Evolutionary conservation across 2,888 invertebrate genomes (phyloP).

Genomic region (Cetonia aurata): DNA sequence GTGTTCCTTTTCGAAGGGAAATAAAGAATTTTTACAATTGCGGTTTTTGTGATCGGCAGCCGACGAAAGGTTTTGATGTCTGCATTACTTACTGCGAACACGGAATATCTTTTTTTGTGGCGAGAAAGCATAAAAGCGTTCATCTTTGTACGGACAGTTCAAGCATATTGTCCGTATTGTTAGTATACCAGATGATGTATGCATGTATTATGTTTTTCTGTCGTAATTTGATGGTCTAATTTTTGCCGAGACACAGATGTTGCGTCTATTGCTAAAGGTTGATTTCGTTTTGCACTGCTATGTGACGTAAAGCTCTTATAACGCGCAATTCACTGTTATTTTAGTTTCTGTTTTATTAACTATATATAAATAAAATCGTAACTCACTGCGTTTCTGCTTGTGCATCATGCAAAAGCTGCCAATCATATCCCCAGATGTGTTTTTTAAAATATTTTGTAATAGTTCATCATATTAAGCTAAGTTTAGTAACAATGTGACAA

Average conservation of each 20-base stretch:
- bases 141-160: slow-evolving; percentile 1
- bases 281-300: no score
- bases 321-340: no score
- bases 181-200: slow-evolving; percentile 20
- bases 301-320: no score
- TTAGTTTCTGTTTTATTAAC: no score
- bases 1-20: slow-evolving; percentile 47
- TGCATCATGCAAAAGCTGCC: no score
- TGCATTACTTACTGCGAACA: slow-evolving; percentile 33
- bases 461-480: no score
- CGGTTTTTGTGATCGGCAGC: slow-evolving; percentile 51
- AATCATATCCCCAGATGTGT: no score
- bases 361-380: no score
- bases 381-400: no score
- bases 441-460: no score
- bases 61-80: slow-evolving; percentile 42
- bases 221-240: slow-evolving; percentile 22
- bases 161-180: slow-evolving; percentile 19
- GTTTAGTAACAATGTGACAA: no score
- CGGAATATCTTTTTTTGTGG: slow-evolving; percentile 34
- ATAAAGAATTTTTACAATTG: slow-evolving; percentile 56
- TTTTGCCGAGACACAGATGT: background rate
- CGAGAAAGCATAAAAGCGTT: slow-evolving; percentile 6
- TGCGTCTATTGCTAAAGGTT: no score
- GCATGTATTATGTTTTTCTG: background rate